These are phyloP conservation scores for Patella pellucida DNA, from an alignment of 2,888 invertebrate genomes.

Conservation along the genomic window DNA sequence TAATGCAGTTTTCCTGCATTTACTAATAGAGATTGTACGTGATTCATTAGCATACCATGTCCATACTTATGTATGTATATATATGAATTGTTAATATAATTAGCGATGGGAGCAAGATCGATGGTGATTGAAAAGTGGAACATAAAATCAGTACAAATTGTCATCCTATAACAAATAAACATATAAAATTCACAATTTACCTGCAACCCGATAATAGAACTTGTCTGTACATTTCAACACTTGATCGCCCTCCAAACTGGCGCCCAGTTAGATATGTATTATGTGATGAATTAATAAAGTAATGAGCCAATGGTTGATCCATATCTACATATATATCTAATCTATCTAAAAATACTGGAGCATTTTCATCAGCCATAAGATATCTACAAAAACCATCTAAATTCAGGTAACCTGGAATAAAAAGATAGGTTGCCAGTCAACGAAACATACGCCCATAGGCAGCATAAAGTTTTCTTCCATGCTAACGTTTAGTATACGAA, in stretches of 20 bases:
- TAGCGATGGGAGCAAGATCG: no score
- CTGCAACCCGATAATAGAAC: conserved; percentile 96
- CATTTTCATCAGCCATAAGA: conserved; percentile 99
- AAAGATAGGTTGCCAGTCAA: no score
- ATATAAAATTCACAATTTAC: conserved; percentile 72
- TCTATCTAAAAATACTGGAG: conserved; percentile 98
- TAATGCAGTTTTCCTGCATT: no score
- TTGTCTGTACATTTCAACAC: conserved; percentile 98
- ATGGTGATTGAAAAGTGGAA: no score
- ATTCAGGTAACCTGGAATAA: conserved; percentile 75
- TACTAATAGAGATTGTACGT: no score
- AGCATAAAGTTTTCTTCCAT: no score
- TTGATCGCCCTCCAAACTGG: conserved; percentile 98
- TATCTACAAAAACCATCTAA: conserved; percentile 98
- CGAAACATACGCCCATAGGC: no score
- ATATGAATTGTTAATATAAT: no score
- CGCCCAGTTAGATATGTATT: conserved; percentile 75
- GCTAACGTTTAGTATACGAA: no score
- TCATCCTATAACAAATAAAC: background rate
- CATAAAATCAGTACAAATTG: no score
- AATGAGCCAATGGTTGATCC: conserved; percentile 98
- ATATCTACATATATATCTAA: conserved; percentile 92
- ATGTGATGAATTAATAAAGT: conserved; percentile 93
- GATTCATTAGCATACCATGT: no score
- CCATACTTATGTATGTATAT: no score